Base-by-base conservation (phyloP, 1,140 invertebrate genomes). In the Drosophila sp. region DNA sequence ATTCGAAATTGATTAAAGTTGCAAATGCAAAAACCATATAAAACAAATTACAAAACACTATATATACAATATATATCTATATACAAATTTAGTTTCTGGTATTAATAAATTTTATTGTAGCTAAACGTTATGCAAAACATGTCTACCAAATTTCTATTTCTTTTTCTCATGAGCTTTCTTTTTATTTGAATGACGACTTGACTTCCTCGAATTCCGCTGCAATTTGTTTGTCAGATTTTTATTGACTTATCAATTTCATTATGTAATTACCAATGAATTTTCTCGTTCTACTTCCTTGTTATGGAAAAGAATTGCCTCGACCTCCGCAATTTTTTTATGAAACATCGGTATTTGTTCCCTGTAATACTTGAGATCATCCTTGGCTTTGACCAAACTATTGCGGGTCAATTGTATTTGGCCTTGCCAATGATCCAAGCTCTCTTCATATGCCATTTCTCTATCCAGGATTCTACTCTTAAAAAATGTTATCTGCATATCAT, bases 61-160 rank as follows among this genome's bases (percentile, higher is more conserved):
- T 18, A 53, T 34, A 34, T 34, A 51, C 14, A 53, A 83, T 21
- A 83, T 82, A 82, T 83, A 79, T 89, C 79, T 89, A 89, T 89
- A 89, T 89, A 89, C 83, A 83, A 83, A 61, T 74, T 83, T 83
- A 89, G 83, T 89, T 89, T 89, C 79, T 83, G 82, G 78, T 80
- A 83, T 83, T 89, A 89, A 89, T 89, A 89, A 87, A 83, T 83
- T 89, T 83, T 77, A 89, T 89, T 83, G 83, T 89, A 89, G 83
- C 51, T 76, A 78, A 82, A 72, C 46, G 63, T 72, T 67, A 72
- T 46, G 21, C 11, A 43, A 72, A 59, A 13, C 2, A n/a, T n/a
- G 32, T 40, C n/a, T 54, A 21, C 11, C 34, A 16, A 53, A n/a
- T 40, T 54, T 21, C 34, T 38, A 53, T 4, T 53, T 36, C 50